Base-by-base conservation (phyloP, 1,140 invertebrate species). In the Euschistus heros region DNA sequence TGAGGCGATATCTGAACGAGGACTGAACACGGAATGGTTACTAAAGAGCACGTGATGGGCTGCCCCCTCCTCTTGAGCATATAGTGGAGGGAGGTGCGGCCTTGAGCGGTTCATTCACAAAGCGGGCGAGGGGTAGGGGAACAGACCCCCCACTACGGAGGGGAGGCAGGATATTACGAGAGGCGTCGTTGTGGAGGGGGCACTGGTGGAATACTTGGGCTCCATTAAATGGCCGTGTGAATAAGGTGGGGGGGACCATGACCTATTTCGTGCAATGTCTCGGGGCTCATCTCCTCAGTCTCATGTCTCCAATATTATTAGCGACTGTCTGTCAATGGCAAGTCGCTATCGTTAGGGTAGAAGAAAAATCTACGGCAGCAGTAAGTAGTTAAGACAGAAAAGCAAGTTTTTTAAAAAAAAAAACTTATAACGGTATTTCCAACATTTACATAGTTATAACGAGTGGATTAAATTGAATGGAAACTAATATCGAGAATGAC, bases 161-260 rank as follows among this genome's bases (percentile, higher is more conserved):
- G 30, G 30, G 63, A 57, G 20, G 63, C n/a, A 37, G 44, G 62
- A 50, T 27, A 26, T 50, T 24, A 54, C 20, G 46, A 13, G 24
- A 18, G 37, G 37, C 7, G 62, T n/a, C 24, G 22, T 26, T 1
- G 17, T 8, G 30, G 46, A 52, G 46, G 62, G 62, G 42, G 44
- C 14, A 20, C 44, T 50, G 47, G 47, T 50, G 47, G 47, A 50
- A 50, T 50, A 50, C 47, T 50, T 50, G 47, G n/a, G n/a, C 5
- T 50, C 47, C 47, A 50, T 50, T 50, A 50, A 50, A 50, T 50
- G 47, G 47, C 47, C 47, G 47, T 50, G 47, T 50, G 46, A 47
- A 47, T 47, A 47, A 47, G 18, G 46, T 15, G 22, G 54, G 54
- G 54, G 22, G 54, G 54, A 57, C 54, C 54, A 57, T 57, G 54